Evolutionary conservation across 2,888 invertebrate species (phyloP).

Genomic region (Pristionchus exspectatus): DNA sequence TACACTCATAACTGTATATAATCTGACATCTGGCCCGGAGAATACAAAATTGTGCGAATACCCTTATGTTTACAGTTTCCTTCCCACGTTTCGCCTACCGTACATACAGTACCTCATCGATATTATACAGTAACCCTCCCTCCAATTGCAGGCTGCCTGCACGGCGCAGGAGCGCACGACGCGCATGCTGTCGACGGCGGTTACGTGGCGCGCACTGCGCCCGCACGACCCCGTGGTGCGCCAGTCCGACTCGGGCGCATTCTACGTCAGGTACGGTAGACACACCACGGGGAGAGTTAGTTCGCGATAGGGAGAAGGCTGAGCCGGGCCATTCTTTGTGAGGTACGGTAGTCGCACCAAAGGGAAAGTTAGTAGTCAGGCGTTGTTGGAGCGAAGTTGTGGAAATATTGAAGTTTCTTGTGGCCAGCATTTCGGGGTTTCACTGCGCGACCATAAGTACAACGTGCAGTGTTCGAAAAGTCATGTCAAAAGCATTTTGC

Average conservation of each 20-base stretch:
- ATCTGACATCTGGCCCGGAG: too few relatives aligned
- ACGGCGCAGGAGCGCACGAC: constrained; percentile 15
- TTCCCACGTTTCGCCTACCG: too few relatives aligned
- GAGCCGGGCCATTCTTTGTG: constrained; percentile 48
- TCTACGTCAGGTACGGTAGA: constrained; percentile 45
- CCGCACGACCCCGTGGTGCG: constrained; percentile 30
- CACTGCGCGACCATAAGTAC: too few relatives aligned
- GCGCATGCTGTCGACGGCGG: not conserved
- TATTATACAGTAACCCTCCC: not conserved
- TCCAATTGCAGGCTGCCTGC: constrained; percentile 34
- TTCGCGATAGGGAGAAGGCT: not conserved
- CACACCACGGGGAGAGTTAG: not conserved
- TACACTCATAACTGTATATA: too few relatives aligned
- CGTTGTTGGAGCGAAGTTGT: too few relatives aligned
- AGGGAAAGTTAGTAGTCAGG: not conserved
- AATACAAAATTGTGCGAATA: too few relatives aligned
- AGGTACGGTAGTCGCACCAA: constrained; percentile 9
- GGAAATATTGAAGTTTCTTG: too few relatives aligned
- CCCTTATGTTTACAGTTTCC: too few relatives aligned
- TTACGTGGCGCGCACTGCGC: constrained; percentile 16
- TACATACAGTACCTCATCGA: too few relatives aligned
- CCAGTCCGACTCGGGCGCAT: constrained; percentile 49
- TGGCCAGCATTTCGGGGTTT: too few relatives aligned
- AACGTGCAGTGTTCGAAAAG: too few relatives aligned
- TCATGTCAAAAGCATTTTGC: too few relatives aligned